These are phyloP conservation scores for Smutsia temminckii DNA, from an alignment of 2,797 vertebrate genomes.

Conservation along the genomic window DNA sequence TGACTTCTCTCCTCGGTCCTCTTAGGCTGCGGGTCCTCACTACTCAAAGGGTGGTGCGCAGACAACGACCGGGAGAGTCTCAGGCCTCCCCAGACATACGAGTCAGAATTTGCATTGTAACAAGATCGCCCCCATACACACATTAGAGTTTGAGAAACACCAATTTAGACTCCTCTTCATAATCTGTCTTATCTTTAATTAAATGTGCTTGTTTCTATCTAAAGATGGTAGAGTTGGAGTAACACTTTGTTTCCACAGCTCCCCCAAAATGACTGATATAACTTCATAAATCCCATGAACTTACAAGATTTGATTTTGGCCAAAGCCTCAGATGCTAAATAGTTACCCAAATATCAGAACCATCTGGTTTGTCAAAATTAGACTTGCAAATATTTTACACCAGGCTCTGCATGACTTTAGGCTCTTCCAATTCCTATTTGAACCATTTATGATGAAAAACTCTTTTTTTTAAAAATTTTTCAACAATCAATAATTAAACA, in stretches of 20 bases:
- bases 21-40: not conserved
- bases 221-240: not conserved
- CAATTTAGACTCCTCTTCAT: not conserved
- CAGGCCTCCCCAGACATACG: not conserved
- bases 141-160: not conserved
- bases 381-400: not conserved
- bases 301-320: constrained; percentile 50
- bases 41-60: not conserved
- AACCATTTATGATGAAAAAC: not conserved
- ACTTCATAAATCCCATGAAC: constrained; percentile 9
- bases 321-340: not conserved
- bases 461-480: not conserved
- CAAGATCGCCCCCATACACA: not conserved
- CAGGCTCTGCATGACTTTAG: not conserved
- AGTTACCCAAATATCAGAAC: not conserved
- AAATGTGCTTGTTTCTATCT: not conserved
- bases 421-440: not conserved
- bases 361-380: not conserved
- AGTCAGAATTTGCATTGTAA: not conserved
- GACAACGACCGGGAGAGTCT: not conserved
- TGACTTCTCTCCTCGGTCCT: not conserved
- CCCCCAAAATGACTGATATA: constrained; percentile 28
- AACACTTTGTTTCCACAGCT: not conserved
- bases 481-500: not conserved
- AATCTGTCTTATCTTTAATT: not conserved